phyloP scores from a whole-genome alignment of 2,888 invertebrate species.

The Stomorhina lunata region DNA sequence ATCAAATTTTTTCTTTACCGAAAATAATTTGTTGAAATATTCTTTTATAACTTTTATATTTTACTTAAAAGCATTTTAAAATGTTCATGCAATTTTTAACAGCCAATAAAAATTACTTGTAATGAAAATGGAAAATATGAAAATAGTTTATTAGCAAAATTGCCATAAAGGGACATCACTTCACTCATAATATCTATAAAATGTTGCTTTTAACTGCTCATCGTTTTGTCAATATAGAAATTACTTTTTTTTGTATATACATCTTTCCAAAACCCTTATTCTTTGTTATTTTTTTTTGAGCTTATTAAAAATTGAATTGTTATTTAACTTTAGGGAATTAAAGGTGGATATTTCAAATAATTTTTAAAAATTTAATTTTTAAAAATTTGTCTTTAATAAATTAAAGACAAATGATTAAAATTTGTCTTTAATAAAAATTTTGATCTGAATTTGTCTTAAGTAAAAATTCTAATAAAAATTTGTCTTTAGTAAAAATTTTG shows the following conservation, averaged over 20 bases:
- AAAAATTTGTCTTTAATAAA: too few species aligned
- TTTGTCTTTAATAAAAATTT: too few species aligned
- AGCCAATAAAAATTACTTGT: neutral
- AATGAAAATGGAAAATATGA: neutral
- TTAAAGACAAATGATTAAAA: too few species aligned
- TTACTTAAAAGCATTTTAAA: neutral
- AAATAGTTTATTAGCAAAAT: conserved; percentile 15
- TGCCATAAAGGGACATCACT: neutral
- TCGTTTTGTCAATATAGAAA: conserved; percentile 5
- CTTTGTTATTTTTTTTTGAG: neutral
- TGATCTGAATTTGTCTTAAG: too few species aligned
- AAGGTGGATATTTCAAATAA: too few species aligned
- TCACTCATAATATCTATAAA: neutral
- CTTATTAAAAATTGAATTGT: neutral
- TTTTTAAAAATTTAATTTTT: too few species aligned
- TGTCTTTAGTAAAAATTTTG: too few species aligned
- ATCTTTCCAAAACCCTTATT: neutral
- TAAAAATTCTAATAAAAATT: too few species aligned
- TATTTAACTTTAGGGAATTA: neutral
- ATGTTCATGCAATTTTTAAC: conserved; percentile 13
- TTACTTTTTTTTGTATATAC: neutral
- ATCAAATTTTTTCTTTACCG: too few species aligned
- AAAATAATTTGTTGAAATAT: too few species aligned
- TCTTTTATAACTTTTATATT: neutral
- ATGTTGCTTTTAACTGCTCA: neutral